Evolutionary conservation across 1,140 invertebrate species (phyloP), one percentile per base, ranked within the genome.

Genomic region (Bombus sylvicola): DNA sequence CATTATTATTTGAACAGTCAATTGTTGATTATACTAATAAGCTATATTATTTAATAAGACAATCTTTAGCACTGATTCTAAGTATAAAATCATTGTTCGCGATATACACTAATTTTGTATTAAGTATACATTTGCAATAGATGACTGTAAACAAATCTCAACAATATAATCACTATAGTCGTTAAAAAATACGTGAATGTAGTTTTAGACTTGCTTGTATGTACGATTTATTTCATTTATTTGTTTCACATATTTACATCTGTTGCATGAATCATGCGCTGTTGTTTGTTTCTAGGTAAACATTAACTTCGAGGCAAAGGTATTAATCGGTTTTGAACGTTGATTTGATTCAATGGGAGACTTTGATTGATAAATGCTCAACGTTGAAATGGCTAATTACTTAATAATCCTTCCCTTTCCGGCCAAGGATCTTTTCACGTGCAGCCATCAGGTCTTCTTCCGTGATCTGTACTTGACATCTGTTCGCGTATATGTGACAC

Each of bases 381-480:
- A 64, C 37, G 15, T 41, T 78, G 59, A 37, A 80, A 15, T 28
- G 5, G 15, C 1, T 37, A 69, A 64, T 53, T 28, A 28, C 1
- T 69, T 89, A 89, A 47, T 93, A 88, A 75, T 87, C 90, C 43
- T 93, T 93, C 76, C 91, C 92, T 66, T 59, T 91, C 15, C 92
- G 86, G 1, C 91, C 91, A 43, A 94, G 88, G 68, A 95, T 93
- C 81, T 94, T 94, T 41, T 93, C 92, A 10, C 94, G 88, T 59
- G 91, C 87, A 1, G 86, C 86, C 90, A 91, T 87, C 28, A 95
- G 39, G 69, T 95, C 93, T 13, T 88, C 93, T 25, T 72, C 77
- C 0, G 93, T 94, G 59, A 95, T 95, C 82, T 81, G 41, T n/a
- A 95, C 93, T 92, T 94, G 94, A 88, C 94, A 95, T 85, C 93